Evolutionary conservation across 2,797 vertebrate species (phyloP).

Genomic region (Channallabes apus): DNA sequence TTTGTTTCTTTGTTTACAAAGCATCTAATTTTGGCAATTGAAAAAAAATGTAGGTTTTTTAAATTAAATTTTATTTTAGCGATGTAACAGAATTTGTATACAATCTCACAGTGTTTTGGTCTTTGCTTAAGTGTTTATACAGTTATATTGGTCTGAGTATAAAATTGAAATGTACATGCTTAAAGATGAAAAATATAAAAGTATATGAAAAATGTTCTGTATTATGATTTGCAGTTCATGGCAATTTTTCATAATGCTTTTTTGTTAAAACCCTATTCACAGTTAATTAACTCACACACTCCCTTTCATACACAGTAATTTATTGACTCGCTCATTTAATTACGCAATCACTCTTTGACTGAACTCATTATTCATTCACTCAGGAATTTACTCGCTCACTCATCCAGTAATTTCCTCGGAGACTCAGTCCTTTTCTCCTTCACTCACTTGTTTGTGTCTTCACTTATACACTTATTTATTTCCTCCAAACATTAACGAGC

Average conservation of each 20-base stretch:
- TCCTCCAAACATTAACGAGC: background rate
- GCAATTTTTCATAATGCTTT: no score
- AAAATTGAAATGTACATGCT: background rate
- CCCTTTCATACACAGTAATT: background rate
- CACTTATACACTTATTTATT: background rate
- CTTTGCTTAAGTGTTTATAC: background rate
- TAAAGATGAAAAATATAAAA: no score
- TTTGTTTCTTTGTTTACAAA: background rate
- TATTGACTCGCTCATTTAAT: background rate
- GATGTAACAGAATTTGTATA: background rate
- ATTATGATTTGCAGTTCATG: background rate
- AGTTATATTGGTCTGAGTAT: no score
- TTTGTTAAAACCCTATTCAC: no score
- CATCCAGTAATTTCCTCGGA: background rate
- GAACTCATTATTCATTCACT: background rate
- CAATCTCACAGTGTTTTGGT: background rate
- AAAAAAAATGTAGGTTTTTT: background rate
- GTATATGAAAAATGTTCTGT: background rate
- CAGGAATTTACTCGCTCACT: background rate
- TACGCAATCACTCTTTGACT: no score
- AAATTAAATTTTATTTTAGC: background rate
- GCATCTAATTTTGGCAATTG: background rate
- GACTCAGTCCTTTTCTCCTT: background rate
- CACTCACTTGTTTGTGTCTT: no score
- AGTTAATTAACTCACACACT: background rate